These are phyloP conservation scores for Atrichornis clamosus DNA, from an alignment of 2,113 vertebrate genomes.

Conservation along the genomic window DNA sequence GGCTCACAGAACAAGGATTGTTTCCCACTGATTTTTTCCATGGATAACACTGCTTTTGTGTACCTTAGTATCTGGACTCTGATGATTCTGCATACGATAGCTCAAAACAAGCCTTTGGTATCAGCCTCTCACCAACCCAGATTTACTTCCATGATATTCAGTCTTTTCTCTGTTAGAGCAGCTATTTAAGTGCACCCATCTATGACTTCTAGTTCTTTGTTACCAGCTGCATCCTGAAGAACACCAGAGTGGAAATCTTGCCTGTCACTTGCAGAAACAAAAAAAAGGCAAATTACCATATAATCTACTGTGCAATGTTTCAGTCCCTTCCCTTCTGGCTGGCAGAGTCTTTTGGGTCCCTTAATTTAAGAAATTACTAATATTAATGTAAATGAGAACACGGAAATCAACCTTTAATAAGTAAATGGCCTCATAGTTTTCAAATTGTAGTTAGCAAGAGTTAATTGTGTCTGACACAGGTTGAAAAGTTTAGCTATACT, in stretches of 20 bases:
- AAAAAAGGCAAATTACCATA: neutral
- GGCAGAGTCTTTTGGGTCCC: neutral
- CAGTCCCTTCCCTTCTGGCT: neutral
- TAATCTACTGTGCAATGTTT: neutral
- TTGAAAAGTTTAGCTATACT: neutral
- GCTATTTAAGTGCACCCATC: neutral
- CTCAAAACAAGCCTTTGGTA: neutral
- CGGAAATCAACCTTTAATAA: neutral
- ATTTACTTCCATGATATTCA: neutral
- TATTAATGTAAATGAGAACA: neutral
- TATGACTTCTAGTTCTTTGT: neutral
- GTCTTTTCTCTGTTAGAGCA: neutral
- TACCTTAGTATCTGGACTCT: neutral
- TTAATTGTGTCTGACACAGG: neutral
- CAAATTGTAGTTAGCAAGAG: neutral
- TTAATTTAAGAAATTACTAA: neutral
- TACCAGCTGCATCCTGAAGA: neutral
- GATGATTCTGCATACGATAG: neutral
- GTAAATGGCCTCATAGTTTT: neutral
- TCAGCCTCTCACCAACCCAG: neutral
- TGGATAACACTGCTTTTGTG: neutral
- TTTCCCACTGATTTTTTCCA: neutral
- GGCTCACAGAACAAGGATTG: neutral
- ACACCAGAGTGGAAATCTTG: fast-evolving
- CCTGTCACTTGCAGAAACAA: neutral